Conservation (phyloP, 2,113 vertebrate species). For the Elephas maximus region DNA sequence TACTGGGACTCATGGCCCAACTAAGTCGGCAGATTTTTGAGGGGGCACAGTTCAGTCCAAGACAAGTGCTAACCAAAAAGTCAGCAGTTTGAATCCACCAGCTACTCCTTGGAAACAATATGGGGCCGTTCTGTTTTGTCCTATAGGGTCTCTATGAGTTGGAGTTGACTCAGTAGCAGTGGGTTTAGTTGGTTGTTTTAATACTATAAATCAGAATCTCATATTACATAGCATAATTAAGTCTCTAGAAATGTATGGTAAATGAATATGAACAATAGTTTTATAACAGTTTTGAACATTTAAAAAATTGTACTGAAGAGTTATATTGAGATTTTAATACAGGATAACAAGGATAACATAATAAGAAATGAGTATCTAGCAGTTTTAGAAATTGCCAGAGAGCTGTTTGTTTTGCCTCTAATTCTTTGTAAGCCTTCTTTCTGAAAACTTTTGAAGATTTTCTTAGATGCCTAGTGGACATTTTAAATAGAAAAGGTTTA, state of each 20-base stretch:
- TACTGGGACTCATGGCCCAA: too few species aligned
- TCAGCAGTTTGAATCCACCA: too few species aligned
- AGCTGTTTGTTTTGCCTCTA: neutral
- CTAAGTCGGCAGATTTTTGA: too few species aligned
- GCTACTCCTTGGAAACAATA: too few species aligned
- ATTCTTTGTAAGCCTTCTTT: neutral
- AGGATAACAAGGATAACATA: neutral
- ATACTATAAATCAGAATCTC: constrained; percentile 17
- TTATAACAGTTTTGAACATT: neutral
- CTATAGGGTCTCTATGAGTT: too few species aligned
- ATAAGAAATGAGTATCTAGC: neutral
- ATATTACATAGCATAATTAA: neutral
- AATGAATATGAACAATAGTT: neutral
- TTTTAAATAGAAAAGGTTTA: neutral
- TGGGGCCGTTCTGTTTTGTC: too few species aligned
- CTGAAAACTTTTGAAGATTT: neutral
- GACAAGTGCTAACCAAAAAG: too few species aligned
- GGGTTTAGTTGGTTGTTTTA: neutral
- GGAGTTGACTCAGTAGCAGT: too few species aligned
- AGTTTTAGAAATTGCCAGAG: neutral
- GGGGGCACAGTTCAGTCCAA: too few species aligned
- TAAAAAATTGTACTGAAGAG: neutral
- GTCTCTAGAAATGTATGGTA: neutral
- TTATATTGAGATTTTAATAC: constrained; percentile 21
- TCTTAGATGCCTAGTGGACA: neutral